Base-by-base conservation (phyloP, 2,797 vertebrate genomes). In the Sitta carolinensis region DNA sequence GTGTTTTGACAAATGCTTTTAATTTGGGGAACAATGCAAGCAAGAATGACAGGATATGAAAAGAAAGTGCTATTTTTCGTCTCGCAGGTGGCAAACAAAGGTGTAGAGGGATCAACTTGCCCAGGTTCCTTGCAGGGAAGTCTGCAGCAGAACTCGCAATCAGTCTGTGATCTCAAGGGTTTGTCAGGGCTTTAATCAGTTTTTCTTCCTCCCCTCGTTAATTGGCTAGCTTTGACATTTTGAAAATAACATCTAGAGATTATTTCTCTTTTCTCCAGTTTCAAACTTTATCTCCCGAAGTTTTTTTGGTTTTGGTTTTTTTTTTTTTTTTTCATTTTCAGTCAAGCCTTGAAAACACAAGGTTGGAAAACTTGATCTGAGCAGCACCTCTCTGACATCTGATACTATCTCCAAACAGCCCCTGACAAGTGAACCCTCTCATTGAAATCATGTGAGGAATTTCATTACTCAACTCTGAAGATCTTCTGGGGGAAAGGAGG, bases 391-490 rank as follows among this genome's bases (percentile, higher is more conserved):
- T 88, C 94, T 96, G 96, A 94, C 94, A 96, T 76, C 67, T 7
- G 89, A 95, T 84, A 85, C 90, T 74, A 34, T 93, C 95, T 93
- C 22, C 32, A 96, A 96, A 92, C 95, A 87, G 93, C 77, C 86
- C 85, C 93, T 95, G 92, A 93, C 85, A 94, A 97, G 93, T 89
- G 91, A 97, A 95, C 89, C 74, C 88, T 94, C 94, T 96, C 91
- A 91, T 75, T 94, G 96, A 94, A 96, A 93, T 96, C 93, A 95
- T 95, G 94, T 91, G 87, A 96, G 94, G 91, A 96, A 95, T 95
- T 93, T 86, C 95, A 90, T 96, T 96, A 96, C 96, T 95, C 94
- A 96, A 92, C 83, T 84, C 93, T 54, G 70, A 73, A 90, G 86
- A 94, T 93, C 93, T 96, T 94, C 82, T 94, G 86, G 91, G 92